Evolutionary conservation across 2,113 vertebrate genomes (phyloP).

Genomic region (Nyctibius bracteatus): DNA sequence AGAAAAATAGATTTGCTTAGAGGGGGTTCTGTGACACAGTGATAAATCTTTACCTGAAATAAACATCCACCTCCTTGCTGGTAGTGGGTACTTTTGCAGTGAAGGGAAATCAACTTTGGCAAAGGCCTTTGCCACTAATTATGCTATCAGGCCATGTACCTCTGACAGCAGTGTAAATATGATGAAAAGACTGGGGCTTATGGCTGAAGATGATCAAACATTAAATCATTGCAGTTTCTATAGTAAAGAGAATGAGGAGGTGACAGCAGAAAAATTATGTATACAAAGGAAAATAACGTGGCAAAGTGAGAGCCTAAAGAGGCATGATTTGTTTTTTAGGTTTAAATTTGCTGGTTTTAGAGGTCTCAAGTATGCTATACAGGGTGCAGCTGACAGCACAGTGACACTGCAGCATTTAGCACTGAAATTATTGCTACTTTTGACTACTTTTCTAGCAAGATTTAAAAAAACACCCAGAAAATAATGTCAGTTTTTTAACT

Average conservation of each 20-base stretch:
- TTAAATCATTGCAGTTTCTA: background rate
- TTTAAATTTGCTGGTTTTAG: background rate
- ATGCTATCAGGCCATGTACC: background rate
- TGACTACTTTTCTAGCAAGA: background rate
- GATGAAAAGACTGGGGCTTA: background rate
- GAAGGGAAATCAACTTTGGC: background rate
- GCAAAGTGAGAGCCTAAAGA: background rate
- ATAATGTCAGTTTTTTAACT: background rate
- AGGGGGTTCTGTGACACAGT: background rate
- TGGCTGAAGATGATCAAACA: background rate
- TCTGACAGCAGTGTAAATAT: background rate
- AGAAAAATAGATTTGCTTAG: background rate
- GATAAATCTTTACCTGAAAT: constrained; percentile 10
- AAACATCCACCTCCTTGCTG: background rate
- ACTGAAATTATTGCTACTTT: background rate
- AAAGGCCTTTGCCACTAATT: background rate
- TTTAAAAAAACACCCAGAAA: background rate
- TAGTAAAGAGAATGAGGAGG: background rate
- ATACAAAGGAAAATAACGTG: background rate
- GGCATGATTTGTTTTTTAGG: background rate
- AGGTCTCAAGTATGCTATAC: background rate
- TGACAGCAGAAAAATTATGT: background rate
- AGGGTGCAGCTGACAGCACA: background rate
- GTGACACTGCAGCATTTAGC: background rate
- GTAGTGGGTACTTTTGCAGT: background rate